Conservation (phyloP, 2,113 vertebrate species). For the Hemichromis elongatus region DNA sequence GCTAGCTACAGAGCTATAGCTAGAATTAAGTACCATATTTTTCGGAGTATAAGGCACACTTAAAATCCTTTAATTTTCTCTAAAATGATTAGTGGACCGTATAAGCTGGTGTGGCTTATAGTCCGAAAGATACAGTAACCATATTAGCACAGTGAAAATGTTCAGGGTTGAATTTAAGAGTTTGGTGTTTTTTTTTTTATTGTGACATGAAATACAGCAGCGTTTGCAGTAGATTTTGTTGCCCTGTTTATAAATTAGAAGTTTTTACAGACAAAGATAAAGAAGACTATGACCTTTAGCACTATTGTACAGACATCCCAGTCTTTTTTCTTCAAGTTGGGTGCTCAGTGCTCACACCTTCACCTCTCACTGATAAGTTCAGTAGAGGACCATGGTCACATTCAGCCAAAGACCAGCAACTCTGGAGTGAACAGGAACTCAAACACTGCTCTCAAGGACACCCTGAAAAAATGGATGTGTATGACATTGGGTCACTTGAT, state of each 20-base stretch:
- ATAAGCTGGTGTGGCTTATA: too few relatives aligned
- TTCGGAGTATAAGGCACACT: too few relatives aligned
- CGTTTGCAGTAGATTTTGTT: neutral
- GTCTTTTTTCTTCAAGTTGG: neutral
- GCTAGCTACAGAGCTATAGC: neutral
- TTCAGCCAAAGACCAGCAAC: neutral
- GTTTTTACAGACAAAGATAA: neutral
- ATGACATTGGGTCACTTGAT: neutral
- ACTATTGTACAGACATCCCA: neutral
- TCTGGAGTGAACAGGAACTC: neutral
- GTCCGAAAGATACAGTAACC: too few relatives aligned
- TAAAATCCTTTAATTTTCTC: too few relatives aligned
- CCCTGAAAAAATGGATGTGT: neutral
- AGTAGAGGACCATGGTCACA: constrained; percentile 1
- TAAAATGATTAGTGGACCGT: too few relatives aligned
- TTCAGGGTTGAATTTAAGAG: neutral
- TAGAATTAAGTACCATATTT: too few relatives aligned
- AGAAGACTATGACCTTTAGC: neutral
- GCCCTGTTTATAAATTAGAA: neutral
- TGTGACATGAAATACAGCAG: neutral
- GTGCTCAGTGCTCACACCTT: neutral
- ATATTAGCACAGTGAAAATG: neutral
- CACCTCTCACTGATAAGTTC: neutral
- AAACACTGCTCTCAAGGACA: constrained; percentile 24
- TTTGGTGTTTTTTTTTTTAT: neutral